phyloP scores from a whole-genome alignment of 1,140 invertebrate genomes.

The Zaprionus davidi region DNA sequence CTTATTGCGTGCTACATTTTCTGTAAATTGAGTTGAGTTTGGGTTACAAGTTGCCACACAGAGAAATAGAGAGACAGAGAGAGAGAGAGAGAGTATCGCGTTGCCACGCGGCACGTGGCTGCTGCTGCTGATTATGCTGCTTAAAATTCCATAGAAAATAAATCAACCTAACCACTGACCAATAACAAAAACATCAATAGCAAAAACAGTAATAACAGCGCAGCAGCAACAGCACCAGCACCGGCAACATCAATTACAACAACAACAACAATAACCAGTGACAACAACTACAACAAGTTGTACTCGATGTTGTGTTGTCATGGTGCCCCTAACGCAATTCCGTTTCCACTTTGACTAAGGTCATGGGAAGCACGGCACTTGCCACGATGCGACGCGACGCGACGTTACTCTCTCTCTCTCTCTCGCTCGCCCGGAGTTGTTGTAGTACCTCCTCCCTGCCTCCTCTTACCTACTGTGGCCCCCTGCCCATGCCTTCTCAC shows the following conservation, averaged over 20 bases:
- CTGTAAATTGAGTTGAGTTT: slow-evolving; percentile 51
- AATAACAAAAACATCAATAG: slow-evolving; percentile 47
- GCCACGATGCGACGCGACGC: slow-evolving; percentile 19
- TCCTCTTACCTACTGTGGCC: neutral
- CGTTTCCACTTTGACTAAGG: slow-evolving; percentile 67
- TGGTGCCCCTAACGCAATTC: slow-evolving; percentile 57
- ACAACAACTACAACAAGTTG: slow-evolving; percentile 10
- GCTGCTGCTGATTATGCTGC: slow-evolving; percentile 57
- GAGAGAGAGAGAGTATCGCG: neutral
- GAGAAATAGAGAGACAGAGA: too few relatives aligned
- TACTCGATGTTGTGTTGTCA: slow-evolving; percentile 53
- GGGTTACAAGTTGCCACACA: slow-evolving; percentile 34
- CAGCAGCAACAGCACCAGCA: neutral
- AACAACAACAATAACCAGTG: neutral
- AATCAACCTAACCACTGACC: slow-evolving; percentile 68
- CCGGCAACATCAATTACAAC: neutral
- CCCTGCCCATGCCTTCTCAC: neutral
- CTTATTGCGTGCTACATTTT: slow-evolving; percentile 64
- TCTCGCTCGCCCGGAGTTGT: slow-evolving; percentile 27
- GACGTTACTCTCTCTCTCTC: slow-evolving; percentile 12
- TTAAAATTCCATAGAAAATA: slow-evolving; percentile 72
- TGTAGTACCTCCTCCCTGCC: neutral
- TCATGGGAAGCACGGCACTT: slow-evolving; percentile 71
- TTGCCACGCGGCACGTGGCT: slow-evolving; percentile 28
- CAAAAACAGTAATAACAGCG: slow-evolving; percentile 40